Evolutionary conservation across 2,888 invertebrate genomes (phyloP), one percentile per base, ranked within the genome.

Genomic region (Zootermopsis nevadensis): DNA sequence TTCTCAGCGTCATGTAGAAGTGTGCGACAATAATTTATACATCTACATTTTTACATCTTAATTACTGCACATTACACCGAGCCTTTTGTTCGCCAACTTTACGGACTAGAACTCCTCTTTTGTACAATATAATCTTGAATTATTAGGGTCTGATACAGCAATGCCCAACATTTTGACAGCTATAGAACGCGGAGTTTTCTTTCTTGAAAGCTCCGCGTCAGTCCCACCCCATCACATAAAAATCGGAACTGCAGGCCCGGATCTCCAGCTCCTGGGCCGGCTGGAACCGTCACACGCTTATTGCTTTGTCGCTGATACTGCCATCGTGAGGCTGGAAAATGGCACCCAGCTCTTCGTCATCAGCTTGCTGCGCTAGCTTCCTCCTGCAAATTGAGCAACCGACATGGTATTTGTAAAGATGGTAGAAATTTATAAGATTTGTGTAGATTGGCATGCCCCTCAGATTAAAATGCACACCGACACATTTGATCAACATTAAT

Each of bases 311-410:
- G 27, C 60, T 82, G 27, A 80, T 60, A 48, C 81, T 83, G 24
- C 81, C 83, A 77, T 84, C 84, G 12, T 82, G 80, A 31, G 82
- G 82, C 72, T 84, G 82, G 72, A 77, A 82, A 66, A 84, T 84
- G 38, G 80, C 84, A 42, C 80, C 84, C 30, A 82, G 55, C 30
- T 84, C 84, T 30, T 84, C 84, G 79, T 84, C 82, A 76, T 79
- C 81, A n/a, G 79, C 79, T 35, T 79, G 79, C 79, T 66, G 60
- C 24, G 60, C 60, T 24, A 79, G 38, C 66, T 79, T 79, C 79
- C 79, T 79, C 79, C 79, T 79, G 35, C 10, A 8, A 38, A 42
- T 48, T 48, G 0, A 10, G 19, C 48, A 48, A 48, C 15, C 48
- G 19, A 19, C 48, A 48, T 19, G 19, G 15, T 48, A n/a, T n/a